These are phyloP conservation scores for Acronicta alni DNA, from an alignment of 2,888 invertebrate genomes.

Conservation along the genomic window DNA sequence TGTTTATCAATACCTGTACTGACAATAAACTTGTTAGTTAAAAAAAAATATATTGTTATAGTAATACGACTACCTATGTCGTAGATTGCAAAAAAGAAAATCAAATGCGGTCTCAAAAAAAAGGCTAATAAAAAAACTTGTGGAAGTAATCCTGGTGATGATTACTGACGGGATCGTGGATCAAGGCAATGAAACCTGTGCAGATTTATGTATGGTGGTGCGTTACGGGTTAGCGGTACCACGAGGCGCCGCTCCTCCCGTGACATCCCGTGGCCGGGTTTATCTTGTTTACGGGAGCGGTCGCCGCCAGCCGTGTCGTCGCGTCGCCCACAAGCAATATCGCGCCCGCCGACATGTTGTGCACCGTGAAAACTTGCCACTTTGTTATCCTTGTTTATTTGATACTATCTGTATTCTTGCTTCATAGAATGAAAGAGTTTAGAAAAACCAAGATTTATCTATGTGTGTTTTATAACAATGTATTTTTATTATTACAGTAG, in stretches of 20 bases:
- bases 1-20: too few species aligned
- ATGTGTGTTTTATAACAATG: too few species aligned
- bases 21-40: too few species aligned
- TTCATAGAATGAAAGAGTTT: slow-evolving; percentile 42
- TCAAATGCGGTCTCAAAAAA: slow-evolving; percentile 1
- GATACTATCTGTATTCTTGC: slow-evolving; percentile 48
- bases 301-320: slow-evolving; percentile 63
- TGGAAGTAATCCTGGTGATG: slow-evolving; percentile 60
- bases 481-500: too few species aligned
- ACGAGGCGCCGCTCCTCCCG: slow-evolving; percentile 33
- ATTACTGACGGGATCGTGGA: slow-evolving; percentile 67
- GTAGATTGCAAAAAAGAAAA: not conserved
- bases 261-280: slow-evolving; percentile 58
- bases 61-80: too few species aligned
- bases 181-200: slow-evolving; percentile 74
- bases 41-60: too few species aligned
- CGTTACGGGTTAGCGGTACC: slow-evolving; percentile 56
- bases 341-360: slow-evolving; percentile 59
- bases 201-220: slow-evolving; percentile 76
- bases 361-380: slow-evolving; percentile 57
- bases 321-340: slow-evolving; percentile 60
- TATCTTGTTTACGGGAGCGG: slow-evolving; percentile 79
- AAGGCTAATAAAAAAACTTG: slow-evolving; percentile 49
- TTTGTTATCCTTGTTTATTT: slow-evolving; percentile 56
- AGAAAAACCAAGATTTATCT: not conserved